Conservation (phyloP, 2,113 vertebrate genomes). For the Pelobates fuscus region DNA sequence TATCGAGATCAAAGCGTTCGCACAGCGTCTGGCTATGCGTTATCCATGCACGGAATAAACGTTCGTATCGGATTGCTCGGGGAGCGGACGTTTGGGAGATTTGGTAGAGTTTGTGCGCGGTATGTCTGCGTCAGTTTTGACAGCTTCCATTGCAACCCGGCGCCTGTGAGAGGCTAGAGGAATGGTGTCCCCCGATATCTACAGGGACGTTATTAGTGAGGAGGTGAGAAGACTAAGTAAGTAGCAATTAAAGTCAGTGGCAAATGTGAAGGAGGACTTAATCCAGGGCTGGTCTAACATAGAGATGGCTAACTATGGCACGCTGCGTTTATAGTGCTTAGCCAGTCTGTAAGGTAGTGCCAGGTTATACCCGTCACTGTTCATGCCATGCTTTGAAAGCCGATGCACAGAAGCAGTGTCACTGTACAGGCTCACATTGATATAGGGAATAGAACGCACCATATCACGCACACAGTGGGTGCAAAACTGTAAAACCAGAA, state of each 20-base stretch:
- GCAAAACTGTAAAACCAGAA: no score
- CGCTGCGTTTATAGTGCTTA: no score
- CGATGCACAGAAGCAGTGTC: no score
- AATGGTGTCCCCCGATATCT: slow-evolving; percentile 19
- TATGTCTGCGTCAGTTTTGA: slow-evolving; percentile 33
- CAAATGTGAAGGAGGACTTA: no score
- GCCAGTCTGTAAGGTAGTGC: no score
- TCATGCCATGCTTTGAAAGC: no score
- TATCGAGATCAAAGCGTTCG: slow-evolving; percentile 24
- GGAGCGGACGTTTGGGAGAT: slow-evolving; percentile 38
- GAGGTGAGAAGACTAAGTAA: slow-evolving; percentile 44
- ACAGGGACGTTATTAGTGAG: slow-evolving; percentile 33
- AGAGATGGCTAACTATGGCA: no score
- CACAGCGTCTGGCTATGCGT: slow-evolving; percentile 15
- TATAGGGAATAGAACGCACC: no score
- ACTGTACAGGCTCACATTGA: no score
- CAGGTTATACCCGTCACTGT: no score
- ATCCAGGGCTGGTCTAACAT: no score
- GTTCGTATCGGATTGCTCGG: slow-evolving; percentile 38
- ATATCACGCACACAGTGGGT: no score
- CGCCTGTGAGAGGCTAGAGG: slow-evolving; percentile 24
- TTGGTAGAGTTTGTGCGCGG: slow-evolving; percentile 13
- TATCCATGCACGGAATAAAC: slow-evolving; percentile 9
- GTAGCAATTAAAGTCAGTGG: slow-evolving; percentile 21
- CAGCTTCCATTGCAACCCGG: slow-evolving; percentile 39